Conservation (phyloP, 2,888 invertebrate species). For the Scaptomyza reducta region DNA sequence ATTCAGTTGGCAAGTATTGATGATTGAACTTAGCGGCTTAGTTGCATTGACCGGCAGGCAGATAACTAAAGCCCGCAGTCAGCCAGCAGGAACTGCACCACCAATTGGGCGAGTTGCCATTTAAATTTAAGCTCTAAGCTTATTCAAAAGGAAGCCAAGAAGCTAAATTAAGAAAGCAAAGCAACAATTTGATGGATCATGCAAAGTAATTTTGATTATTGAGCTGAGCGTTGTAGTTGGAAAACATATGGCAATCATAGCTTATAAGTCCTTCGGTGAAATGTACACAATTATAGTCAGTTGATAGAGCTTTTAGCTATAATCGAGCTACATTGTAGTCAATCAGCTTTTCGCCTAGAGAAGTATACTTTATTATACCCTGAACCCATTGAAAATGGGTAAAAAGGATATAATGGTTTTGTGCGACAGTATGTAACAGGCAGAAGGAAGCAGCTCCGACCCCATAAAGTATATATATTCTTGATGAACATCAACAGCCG, state of each 20-base stretch:
- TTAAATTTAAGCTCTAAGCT: neutral
- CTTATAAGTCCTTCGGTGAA: neutral
- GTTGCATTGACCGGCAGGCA: constrained; percentile 1
- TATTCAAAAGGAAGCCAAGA: neutral
- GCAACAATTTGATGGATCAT: neutral
- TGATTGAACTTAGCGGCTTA: constrained; percentile 61
- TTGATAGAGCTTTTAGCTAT: neutral
- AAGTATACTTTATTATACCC: no score
- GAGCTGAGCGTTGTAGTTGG: neutral
- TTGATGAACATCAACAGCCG: no score
- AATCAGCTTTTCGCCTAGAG: constrained; percentile 3
- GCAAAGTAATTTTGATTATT: neutral
- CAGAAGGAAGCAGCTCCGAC: no score
- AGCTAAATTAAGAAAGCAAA: neutral
- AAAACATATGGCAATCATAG: neutral
- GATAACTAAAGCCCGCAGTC: neutral
- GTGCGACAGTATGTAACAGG: no score
- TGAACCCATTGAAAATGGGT: no score
- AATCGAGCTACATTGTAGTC: constrained; percentile 1
- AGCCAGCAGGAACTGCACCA: neutral
- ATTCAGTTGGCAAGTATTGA: constrained; percentile 51
- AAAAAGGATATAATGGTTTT: no score
- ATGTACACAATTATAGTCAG: neutral
- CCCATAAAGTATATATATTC: no score
- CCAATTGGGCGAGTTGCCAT: neutral